A percentile compares a stretch with the other conserved stretches of the same genome.
Conservation (phyloP, 2,797 vertebrate genomes). For the Enteromius argenteus region DNA sequence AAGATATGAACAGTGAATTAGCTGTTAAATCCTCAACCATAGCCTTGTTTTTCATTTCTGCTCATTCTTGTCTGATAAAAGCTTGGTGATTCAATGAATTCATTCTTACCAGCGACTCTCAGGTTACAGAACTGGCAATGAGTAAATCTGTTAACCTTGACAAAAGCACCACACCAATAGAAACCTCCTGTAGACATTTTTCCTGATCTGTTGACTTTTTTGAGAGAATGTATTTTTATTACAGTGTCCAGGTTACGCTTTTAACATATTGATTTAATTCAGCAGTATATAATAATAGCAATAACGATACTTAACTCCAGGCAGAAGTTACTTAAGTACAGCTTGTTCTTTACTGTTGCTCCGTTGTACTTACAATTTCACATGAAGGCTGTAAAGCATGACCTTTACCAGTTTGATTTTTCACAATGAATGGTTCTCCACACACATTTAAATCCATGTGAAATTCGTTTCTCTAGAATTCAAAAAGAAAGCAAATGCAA, state of each 20-base stretch:
- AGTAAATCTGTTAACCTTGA: slow-evolving; percentile 6
- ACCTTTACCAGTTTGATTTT: slow-evolving; percentile 5
- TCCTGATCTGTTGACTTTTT: background rate
- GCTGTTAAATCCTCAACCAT: background rate
- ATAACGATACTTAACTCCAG: background rate
- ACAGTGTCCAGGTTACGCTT: background rate
- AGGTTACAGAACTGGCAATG: background rate
- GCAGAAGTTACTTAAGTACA: background rate
- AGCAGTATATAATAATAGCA: background rate
- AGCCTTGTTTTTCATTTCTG: background rate
- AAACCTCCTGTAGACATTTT: background rate
- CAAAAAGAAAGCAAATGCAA: background rate
- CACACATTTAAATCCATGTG: background rate
- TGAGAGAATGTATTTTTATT: slow-evolving; percentile 1
- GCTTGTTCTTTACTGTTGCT: background rate
- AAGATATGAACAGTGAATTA: slow-evolving; percentile 5
- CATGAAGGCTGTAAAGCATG: background rate
- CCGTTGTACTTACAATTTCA: background rate
- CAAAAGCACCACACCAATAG: background rate
- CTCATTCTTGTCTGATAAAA: slow-evolving; percentile 18
- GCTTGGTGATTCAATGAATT: background rate
- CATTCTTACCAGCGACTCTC: background rate
- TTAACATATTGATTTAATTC: background rate
- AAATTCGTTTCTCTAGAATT: background rate
- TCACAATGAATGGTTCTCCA: background rate